Evolutionary conservation across 2,797 vertebrate species (phyloP).

Genomic region (Bovichtus variegatus): DNA sequence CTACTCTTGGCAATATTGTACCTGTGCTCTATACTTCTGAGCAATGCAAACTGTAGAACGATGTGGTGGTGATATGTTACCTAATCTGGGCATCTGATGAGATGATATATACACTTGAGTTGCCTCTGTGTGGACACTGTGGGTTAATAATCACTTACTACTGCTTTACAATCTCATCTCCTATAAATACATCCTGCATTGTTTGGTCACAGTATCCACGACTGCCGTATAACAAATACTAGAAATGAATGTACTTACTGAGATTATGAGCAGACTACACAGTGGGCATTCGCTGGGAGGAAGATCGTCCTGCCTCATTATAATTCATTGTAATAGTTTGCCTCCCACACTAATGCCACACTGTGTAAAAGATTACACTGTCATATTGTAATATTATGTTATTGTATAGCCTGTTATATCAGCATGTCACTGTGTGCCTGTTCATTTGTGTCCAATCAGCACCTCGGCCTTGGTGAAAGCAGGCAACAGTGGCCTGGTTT

Average conservation of each 20-base stretch:
- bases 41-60: background rate
- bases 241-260: background rate
- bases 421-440: conserved; percentile 23
- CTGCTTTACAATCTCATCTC: background rate
- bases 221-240: background rate
- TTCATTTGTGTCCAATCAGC: conserved; percentile 33
- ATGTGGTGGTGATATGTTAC: background rate
- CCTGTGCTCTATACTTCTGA: background rate
- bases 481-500: conserved; percentile 68
- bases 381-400: conserved; percentile 1
- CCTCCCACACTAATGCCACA: conserved; percentile 23
- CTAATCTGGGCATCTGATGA: background rate
- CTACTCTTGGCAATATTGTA: background rate
- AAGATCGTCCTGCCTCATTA: conserved; percentile 52
- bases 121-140: background rate
- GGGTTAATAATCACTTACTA: background rate
- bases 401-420: conserved; percentile 29
- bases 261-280: conserved; percentile 16
- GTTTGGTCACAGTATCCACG: background rate
- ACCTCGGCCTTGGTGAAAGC: conserved; percentile 30
- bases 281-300: conserved; percentile 28
- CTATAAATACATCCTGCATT: background rate
- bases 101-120: background rate
- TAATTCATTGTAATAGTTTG: conserved; percentile 38
- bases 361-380: conserved; percentile 28